These are phyloP conservation scores for Adoxophyes honmai DNA, from an alignment of 1,140 invertebrate species.

Conservation along the genomic window DNA sequence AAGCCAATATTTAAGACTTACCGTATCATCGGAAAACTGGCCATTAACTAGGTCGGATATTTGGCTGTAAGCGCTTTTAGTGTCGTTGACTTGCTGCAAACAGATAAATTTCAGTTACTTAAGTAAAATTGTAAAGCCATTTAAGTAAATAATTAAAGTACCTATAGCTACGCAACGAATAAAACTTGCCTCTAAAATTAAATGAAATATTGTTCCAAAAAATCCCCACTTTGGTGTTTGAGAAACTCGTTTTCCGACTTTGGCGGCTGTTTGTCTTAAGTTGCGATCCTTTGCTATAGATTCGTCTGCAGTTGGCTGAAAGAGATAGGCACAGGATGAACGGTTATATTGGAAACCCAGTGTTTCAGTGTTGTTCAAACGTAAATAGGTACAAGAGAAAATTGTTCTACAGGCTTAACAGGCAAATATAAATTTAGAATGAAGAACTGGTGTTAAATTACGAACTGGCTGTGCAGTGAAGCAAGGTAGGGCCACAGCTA, in stretches of 20 bases:
- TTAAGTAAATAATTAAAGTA: not conserved
- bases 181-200: conserved; percentile 55
- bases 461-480: conserved; percentile 55
- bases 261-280: conserved; percentile 43
- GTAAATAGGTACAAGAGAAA: too few species aligned
- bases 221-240: conserved; percentile 65
- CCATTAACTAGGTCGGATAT: conserved; percentile 63
- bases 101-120: conserved; percentile 13
- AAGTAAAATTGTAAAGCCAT: too few species aligned
- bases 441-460: conserved; percentile 23
- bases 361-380: too few species aligned
- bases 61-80: conserved; percentile 72
- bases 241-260: conserved; percentile 44
- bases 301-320: conserved; percentile 62
- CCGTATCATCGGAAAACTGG: conserved; percentile 65
- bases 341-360: too few species aligned
- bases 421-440: too few species aligned
- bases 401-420: too few species aligned
- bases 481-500: conserved; percentile 35
- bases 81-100: conserved; percentile 76
- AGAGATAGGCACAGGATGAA: too few species aligned
- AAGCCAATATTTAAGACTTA: conserved; percentile 45
- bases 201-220: conserved; percentile 67
- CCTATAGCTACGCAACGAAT: too few species aligned
- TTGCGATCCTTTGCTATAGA: conserved; percentile 58